Evolutionary conservation across 2,797 vertebrate genomes (phyloP).

Genomic region (Brachyalestes nurse): DNA sequence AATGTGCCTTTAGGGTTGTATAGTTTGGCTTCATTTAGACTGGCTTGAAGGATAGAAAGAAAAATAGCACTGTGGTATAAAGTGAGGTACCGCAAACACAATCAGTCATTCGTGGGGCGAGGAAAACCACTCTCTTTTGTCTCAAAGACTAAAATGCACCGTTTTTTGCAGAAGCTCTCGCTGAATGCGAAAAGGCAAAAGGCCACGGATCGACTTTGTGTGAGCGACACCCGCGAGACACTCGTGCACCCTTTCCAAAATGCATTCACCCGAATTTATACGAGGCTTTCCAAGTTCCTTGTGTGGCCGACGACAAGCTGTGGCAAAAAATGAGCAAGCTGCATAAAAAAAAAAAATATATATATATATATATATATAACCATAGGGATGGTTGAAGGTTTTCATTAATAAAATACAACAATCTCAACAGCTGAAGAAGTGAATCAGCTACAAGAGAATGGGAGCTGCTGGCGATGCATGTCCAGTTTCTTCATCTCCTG

Average conservation of each 20-base stretch:
- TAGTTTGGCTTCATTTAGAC: conserved; percentile 84
- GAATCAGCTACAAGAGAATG: background rate
- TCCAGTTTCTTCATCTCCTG: background rate
- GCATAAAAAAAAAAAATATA: background rate
- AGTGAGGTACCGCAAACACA: conserved; percentile 78
- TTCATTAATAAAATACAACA: conserved; percentile 17
- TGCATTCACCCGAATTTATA: conserved; percentile 41
- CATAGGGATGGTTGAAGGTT: background rate
- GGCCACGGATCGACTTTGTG: conserved; percentile 47
- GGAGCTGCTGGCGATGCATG: background rate
- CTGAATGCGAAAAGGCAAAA: conserved; percentile 55
- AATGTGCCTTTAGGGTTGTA: conserved; percentile 85
- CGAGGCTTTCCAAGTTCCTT: conserved; percentile 44
- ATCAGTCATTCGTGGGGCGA: conserved; percentile 77
- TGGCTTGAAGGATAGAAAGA: conserved; percentile 77
- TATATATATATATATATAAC: too few species aligned
- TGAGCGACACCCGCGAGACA: conserved; percentile 12
- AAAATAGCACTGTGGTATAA: conserved; percentile 78
- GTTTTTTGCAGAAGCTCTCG: conserved; percentile 46
- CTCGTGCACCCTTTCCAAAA: conserved; percentile 49
- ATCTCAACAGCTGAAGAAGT: background rate
- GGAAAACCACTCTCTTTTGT: conserved; percentile 74
- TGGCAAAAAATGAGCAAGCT: too few species aligned
- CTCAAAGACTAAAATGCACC: conserved; percentile 72
- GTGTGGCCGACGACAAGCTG: conserved; percentile 10